Evolutionary conservation across 2,113 vertebrate species (phyloP).

Genomic region (Bos javanicus): DNA sequence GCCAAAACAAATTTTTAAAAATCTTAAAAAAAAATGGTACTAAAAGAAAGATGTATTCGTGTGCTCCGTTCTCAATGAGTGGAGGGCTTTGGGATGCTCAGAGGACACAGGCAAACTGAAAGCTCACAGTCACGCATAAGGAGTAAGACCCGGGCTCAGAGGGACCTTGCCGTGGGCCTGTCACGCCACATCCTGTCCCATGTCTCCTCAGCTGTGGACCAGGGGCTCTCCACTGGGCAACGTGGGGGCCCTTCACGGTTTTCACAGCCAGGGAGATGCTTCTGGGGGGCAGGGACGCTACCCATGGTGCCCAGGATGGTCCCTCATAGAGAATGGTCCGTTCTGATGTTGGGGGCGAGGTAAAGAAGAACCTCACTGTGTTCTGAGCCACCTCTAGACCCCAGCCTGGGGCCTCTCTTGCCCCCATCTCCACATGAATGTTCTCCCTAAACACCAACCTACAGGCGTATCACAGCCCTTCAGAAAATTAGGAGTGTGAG

Average conservation of each 20-base stretch:
- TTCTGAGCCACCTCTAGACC: not conserved
- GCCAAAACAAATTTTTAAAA: not conserved
- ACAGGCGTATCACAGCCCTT: accelerated
- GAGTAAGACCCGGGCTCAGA: not conserved
- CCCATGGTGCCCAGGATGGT: accelerated
- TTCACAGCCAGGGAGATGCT: accelerated
- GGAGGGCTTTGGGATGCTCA: accelerated
- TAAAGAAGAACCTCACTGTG: not conserved
- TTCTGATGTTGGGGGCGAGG: not conserved
- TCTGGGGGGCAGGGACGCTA: not conserved
- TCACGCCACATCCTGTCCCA: not conserved
- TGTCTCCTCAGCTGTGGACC: not conserved
- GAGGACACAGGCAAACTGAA: not conserved
- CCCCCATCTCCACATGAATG: accelerated
- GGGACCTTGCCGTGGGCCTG: no score
- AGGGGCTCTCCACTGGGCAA: not conserved
- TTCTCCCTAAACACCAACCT: accelerated
- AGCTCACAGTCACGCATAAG: accelerated
- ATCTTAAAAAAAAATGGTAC: not conserved
- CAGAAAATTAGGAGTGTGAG: no score
- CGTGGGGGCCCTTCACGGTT: not conserved
- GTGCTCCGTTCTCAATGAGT: not conserved
- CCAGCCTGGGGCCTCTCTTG: accelerated
- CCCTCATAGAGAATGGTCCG: not conserved
- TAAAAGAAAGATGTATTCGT: not conserved